These are phyloP conservation scores for Dicyrtoma fusca DNA, from an alignment of 2,888 invertebrate genomes.

Conservation along the genomic window DNA sequence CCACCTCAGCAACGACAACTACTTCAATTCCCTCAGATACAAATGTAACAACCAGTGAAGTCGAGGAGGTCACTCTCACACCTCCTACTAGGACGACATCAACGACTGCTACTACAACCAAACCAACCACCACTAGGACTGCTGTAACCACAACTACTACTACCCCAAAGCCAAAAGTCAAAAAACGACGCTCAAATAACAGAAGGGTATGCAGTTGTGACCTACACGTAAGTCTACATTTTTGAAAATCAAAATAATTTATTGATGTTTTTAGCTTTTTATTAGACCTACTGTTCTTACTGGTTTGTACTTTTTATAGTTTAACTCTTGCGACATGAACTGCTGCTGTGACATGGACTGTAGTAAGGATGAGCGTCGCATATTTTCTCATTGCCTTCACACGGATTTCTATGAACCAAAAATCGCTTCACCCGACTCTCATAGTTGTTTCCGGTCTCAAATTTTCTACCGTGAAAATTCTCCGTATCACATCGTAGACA, in stretches of 20 bases:
- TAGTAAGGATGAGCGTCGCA: conserved; percentile 64
- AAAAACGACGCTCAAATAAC: conserved; percentile 12
- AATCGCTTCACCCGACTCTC: conserved; percentile 50
- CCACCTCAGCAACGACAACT: conserved; percentile 15
- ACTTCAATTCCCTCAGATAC: neutral
- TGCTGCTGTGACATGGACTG: conserved; percentile 85
- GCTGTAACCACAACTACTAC: conserved; percentile 35
- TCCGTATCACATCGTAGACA: conserved; percentile 57
- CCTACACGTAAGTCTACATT: conserved; percentile 62
- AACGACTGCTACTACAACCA: conserved; percentile 36
- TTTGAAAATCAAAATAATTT: conserved; percentile 6
- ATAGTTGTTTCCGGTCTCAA: conserved; percentile 65
- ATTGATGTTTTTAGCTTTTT: neutral
- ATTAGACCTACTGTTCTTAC: neutral
- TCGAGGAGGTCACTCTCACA: too few relatives aligned
- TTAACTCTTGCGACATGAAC: conserved; percentile 73
- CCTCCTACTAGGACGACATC: neutral
- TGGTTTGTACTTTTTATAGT: neutral
- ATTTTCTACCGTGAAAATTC: conserved; percentile 65
- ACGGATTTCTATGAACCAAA: conserved; percentile 31
- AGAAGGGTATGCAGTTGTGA: conserved; percentile 64
- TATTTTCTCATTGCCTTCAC: conserved; percentile 68
- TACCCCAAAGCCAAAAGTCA: conserved; percentile 18
- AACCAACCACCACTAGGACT: conserved; percentile 42
- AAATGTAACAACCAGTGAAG: neutral